phyloP scores from a whole-genome alignment of 2,888 invertebrate species.

The Leptodirus hochenwartii region DNA sequence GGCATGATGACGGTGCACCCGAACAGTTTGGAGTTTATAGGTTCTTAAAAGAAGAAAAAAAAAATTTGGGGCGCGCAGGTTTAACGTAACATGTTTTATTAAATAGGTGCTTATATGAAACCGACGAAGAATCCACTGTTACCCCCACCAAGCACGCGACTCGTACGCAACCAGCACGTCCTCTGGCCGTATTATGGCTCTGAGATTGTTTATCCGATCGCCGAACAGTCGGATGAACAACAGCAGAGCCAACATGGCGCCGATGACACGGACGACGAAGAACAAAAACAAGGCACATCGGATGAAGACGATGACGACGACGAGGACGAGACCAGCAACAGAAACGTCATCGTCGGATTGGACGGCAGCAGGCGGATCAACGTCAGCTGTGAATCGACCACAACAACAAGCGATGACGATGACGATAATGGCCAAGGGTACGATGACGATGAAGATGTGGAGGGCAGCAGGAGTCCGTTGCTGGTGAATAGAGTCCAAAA shows the following conservation, averaged over 20 bases:
- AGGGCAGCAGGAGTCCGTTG: conserved; percentile 51
- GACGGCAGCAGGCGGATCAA: too few relatives aligned
- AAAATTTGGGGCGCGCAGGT: too few relatives aligned
- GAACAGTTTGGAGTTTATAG: conserved; percentile 63
- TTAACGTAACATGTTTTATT: conserved; percentile 66
- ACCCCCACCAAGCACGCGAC: conserved; percentile 50
- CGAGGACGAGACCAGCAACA: too few relatives aligned
- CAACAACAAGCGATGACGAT: conserved; percentile 46
- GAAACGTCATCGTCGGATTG: too few relatives aligned
- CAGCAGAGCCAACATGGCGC: conserved; percentile 43
- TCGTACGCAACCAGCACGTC: conserved; percentile 53
- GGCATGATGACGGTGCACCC: conserved; percentile 66
- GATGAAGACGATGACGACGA: conserved; percentile 1
- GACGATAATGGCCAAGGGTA: conserved; percentile 43
- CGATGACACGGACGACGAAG: conserved; percentile 35
- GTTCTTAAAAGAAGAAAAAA: conserved; percentile 31
- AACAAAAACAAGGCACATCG: too few relatives aligned
- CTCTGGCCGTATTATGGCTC: conserved; percentile 51
- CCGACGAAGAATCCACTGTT: conserved; percentile 42
- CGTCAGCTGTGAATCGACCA: too few relatives aligned
- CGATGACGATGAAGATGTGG: conserved; percentile 21
- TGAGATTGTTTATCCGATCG: conserved; percentile 68
- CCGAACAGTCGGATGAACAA: conserved; percentile 68
- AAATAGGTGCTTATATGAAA: conserved; percentile 40
- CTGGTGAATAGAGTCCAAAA: conserved; percentile 32